These are phyloP conservation scores for Leguminivora glycinivorella DNA, from an alignment of 1,140 invertebrate genomes.

Conservation along the genomic window DNA sequence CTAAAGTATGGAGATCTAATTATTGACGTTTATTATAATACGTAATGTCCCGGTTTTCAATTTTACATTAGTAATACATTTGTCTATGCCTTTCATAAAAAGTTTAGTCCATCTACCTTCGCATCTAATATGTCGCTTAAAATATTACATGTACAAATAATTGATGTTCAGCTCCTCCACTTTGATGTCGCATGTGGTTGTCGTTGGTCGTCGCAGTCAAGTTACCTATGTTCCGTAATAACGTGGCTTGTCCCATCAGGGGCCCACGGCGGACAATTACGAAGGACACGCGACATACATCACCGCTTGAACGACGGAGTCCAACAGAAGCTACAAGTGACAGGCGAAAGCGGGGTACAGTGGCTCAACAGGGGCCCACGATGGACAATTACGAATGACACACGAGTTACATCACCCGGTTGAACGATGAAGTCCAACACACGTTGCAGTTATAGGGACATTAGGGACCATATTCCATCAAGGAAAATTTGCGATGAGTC, in stretches of 20 bases:
- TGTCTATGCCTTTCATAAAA: too few relatives aligned
- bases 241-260: slow-evolving; percentile 4
- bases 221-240: slow-evolving; percentile 9
- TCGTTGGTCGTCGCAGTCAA: too few relatives aligned
- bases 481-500: too few relatives aligned
- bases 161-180: neutral
- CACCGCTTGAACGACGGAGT: neutral
- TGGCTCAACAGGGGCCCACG: neutral
- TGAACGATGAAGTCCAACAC: neutral
- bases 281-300: neutral
- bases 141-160: too few relatives aligned
- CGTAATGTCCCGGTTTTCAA: too few relatives aligned
- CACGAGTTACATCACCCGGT: neutral
- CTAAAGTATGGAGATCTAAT: too few relatives aligned
- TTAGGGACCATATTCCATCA: too few relatives aligned
- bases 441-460: too few relatives aligned
- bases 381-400: neutral
- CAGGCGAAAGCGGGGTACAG: neutral
- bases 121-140: too few relatives aligned
- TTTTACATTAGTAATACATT: too few relatives aligned
- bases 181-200: neutral
- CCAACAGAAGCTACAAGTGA: neutral
- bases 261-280: neutral
- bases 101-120: too few relatives aligned
- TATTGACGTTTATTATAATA: too few relatives aligned